Conservation (phyloP, 2,797 vertebrate genomes). For the Limnodromus scolopaceus region DNA sequence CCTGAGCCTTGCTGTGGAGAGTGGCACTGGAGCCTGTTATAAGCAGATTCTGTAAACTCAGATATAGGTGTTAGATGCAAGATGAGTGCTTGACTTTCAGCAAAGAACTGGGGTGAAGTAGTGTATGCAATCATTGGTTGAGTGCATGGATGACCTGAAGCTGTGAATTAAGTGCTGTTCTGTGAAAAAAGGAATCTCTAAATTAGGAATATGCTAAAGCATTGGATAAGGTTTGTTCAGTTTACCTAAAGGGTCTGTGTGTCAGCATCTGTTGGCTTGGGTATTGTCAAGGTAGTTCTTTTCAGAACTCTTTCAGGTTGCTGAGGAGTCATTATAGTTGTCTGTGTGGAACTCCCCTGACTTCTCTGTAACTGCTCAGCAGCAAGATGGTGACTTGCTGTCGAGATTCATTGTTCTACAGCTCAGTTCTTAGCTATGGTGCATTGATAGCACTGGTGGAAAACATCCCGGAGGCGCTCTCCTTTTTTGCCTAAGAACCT, state of each 20-base stretch:
- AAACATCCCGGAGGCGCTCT: not conserved
- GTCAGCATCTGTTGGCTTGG: not conserved
- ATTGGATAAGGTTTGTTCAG: not conserved
- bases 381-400: not conserved
- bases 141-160: not conserved
- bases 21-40: not conserved
- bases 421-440: not conserved
- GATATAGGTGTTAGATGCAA: not conserved
- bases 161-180: not conserved
- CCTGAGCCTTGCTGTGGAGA: not conserved
- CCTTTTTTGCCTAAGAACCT: not conserved
- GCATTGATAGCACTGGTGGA: not conserved
- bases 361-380: not conserved
- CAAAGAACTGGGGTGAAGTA: not conserved
- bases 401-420: not conserved
- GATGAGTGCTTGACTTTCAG: not conserved
- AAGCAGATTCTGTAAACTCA: not conserved
- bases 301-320: not conserved
- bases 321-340: not conserved
- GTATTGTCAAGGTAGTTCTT: not conserved
- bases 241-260: not conserved
- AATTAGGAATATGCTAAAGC: not conserved
- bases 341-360: not conserved
- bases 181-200: not conserved
- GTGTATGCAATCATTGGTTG: rapidly evolving